These are phyloP conservation scores for Andrena trimmerana DNA, from an alignment of 2,888 invertebrate species.

Conservation along the genomic window DNA sequence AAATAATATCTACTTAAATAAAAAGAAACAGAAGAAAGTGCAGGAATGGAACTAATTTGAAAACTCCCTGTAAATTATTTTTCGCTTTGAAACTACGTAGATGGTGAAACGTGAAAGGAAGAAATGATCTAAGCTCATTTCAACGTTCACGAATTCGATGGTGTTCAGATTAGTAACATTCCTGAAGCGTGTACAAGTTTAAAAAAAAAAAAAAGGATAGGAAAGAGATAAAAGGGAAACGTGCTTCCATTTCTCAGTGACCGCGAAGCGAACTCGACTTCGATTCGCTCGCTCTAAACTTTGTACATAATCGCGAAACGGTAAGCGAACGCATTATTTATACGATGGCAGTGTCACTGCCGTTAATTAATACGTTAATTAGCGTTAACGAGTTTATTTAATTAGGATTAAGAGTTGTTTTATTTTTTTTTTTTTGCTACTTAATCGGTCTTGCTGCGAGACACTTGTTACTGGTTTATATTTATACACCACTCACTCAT, in stretches of 20 bases:
- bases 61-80: not conserved
- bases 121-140: slow-evolving; percentile 6
- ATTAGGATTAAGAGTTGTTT: slow-evolving; percentile 65
- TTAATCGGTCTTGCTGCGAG: slow-evolving; percentile 44
- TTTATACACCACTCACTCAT: slow-evolving; percentile 44
- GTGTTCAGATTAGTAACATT: slow-evolving; percentile 7
- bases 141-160: not conserved
- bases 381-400: slow-evolving; percentile 59
- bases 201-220: not conserved
- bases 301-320: slow-evolving; percentile 54
- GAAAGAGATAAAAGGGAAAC: not conserved
- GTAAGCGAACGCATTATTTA: slow-evolving; percentile 36
- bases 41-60: slow-evolving; percentile 7
- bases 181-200: not conserved
- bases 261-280: slow-evolving; percentile 16
- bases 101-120: not conserved
- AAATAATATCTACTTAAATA: not conserved
- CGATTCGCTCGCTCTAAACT: slow-evolving; percentile 18
- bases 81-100: not conserved
- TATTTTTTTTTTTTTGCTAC: slow-evolving; percentile 14
- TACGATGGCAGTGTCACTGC: slow-evolving; percentile 22
- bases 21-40: not conserved
- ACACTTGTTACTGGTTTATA: slow-evolving; percentile 58
- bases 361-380: slow-evolving; percentile 34
- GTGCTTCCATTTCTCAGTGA: slow-evolving; percentile 50